phyloP scores from a whole-genome alignment of 2,113 vertebrate genomes.

The Seriola aureovittata region DNA sequence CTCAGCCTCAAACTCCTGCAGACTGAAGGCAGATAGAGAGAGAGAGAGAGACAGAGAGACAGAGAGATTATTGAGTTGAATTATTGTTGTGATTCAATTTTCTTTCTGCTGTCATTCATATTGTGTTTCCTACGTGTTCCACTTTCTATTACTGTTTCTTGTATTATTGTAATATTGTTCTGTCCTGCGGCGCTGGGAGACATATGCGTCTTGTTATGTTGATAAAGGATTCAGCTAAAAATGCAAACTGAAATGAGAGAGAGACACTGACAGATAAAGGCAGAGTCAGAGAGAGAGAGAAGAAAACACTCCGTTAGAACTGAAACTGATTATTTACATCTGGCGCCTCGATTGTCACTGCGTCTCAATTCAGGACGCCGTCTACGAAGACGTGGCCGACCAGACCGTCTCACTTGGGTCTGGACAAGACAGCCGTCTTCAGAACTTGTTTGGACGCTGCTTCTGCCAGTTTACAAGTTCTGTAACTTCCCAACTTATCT shows the following conservation, averaged over 20 bases:
- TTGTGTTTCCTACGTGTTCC: background rate
- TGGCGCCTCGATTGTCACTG: no score
- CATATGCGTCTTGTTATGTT: conserved; percentile 8
- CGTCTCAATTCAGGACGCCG: no score
- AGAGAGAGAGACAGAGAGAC: conserved; percentile 34
- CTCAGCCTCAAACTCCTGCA: conserved; percentile 96
- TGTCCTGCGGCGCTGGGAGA: conserved; percentile 32
- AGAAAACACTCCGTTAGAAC: background rate
- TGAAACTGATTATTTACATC: no score
- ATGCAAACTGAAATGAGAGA: conserved; percentile 7
- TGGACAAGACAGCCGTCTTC: no score
- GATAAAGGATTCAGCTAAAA: conserved; percentile 17
- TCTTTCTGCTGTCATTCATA: conserved; percentile 4
- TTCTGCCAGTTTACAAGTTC: no score
- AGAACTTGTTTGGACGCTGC: no score
- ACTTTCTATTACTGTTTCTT: conserved; percentile 7
- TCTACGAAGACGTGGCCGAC: no score
- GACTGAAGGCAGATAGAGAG: conserved; percentile 81
- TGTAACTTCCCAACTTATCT: no score
- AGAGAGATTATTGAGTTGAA: background rate
- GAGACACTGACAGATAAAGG: background rate
- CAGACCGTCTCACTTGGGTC: no score
- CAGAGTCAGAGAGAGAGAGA: background rate
- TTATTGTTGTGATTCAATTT: conserved; percentile 10
- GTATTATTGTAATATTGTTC: conserved; percentile 32